Conservation (phyloP, 2,797 vertebrate genomes). For the Phoeniculus purpureus region DNA sequence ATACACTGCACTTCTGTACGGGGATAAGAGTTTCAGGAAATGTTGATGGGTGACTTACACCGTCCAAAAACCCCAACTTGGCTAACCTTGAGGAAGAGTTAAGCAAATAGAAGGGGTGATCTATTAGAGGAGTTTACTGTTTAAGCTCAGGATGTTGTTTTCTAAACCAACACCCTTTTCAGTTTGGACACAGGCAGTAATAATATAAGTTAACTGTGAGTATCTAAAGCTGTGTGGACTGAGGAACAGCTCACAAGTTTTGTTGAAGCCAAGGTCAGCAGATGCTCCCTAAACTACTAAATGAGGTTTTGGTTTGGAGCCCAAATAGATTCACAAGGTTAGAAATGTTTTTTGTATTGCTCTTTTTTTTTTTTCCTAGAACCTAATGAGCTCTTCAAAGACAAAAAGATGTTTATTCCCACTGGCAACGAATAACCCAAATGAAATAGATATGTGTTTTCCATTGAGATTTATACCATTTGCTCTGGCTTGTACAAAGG, state of each 20-base stretch:
- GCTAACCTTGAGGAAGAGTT: not conserved
- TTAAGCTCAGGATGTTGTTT: constrained; percentile 19
- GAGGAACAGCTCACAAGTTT: constrained; percentile 35
- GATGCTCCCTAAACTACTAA: constrained; percentile 26
- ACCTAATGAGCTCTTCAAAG: constrained; percentile 60
- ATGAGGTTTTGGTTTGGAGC: constrained; percentile 10
- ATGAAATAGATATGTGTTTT: constrained; percentile 57
- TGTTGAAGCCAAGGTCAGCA: constrained; percentile 45
- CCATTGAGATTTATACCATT: constrained; percentile 54
- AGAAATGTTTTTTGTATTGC: not conserved
- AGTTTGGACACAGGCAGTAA: constrained; percentile 21
- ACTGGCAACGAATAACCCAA: constrained; percentile 58
- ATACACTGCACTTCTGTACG: not conserved
- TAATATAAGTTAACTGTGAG: constrained; percentile 35
- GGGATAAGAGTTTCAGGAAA: not conserved
- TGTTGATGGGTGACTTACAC: not conserved
- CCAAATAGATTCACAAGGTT: constrained; percentile 25
- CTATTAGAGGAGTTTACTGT: not conserved
- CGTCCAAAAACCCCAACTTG: not conserved
- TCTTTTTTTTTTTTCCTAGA: constrained; percentile 9
- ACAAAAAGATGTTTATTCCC: constrained; percentile 67
- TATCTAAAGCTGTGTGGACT: constrained; percentile 51
- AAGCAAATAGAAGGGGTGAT: not conserved
- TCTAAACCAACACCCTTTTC: constrained; percentile 42
- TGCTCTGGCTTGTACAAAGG: constrained; percentile 67